phyloP scores from a whole-genome alignment of 1,140 invertebrate species.

The Drosophila sproati region DNA sequence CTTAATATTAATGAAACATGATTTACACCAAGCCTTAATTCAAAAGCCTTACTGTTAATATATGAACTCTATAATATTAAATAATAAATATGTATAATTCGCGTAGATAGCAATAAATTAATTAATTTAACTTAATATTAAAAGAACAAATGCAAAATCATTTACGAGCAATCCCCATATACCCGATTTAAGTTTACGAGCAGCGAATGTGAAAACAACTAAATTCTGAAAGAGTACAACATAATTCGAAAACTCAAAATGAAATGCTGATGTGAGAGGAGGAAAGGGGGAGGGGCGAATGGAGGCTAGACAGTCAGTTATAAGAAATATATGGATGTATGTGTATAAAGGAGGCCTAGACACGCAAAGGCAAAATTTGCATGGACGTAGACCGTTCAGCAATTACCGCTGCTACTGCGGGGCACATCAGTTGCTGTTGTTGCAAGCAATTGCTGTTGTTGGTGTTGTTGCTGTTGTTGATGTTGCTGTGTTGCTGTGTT shows the following conservation, averaged over 20 bases:
- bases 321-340: background rate
- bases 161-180: background rate
- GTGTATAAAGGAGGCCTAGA: constrained; percentile 30
- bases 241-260: constrained; percentile 45
- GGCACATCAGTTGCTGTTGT: constrained; percentile 61
- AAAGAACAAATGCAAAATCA: background rate
- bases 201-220: constrained; percentile 9
- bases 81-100: too few relatives aligned
- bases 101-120: too few relatives aligned
- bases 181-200: background rate
- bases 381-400: constrained; percentile 51
- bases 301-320: background rate
- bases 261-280: constrained; percentile 9
- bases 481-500: constrained; percentile 21
- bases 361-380: constrained; percentile 68
- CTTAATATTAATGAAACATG: too few relatives aligned
- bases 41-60: too few relatives aligned
- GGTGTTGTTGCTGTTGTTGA: background rate
- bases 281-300: background rate
- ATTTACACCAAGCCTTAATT: too few relatives aligned
- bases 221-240: constrained; percentile 66
- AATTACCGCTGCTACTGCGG: constrained; percentile 72
- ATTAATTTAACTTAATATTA: too few relatives aligned
- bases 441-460: constrained; percentile 17
- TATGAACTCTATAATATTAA: too few relatives aligned